Evolutionary conservation across 2,797 vertebrate species (phyloP).

Genomic region (Arremon brunneinucha): DNA sequence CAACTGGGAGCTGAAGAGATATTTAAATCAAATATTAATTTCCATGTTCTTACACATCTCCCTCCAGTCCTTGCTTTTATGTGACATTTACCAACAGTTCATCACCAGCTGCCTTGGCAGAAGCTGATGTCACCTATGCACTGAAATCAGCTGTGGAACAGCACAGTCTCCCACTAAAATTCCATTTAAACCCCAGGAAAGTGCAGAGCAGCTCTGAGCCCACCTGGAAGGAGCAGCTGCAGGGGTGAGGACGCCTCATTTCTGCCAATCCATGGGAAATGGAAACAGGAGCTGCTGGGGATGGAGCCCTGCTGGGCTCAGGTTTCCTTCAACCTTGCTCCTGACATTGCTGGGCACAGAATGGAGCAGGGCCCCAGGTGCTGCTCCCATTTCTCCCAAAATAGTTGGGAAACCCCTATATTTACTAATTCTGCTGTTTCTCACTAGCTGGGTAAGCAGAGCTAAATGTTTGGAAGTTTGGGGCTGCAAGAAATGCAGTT

Average conservation of each 20-base stretch:
- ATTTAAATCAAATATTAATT: slow-evolving; percentile 1
- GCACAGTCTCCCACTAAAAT: not conserved
- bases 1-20: not conserved
- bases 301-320: not conserved
- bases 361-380: rapidly evolving
- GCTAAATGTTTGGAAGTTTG: not conserved
- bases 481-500: not conserved
- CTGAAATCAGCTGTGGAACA: not conserved
- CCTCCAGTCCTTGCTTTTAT: not conserved
- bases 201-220: not conserved
- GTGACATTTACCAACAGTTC: not conserved
- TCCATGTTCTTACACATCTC: not conserved
- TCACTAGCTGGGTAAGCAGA: not conserved
- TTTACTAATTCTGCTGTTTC: not conserved
- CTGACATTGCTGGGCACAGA: not conserved
- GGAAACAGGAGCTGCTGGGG: not conserved
- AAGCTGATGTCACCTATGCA: not conserved
- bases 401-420: not conserved
- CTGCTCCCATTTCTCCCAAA: not conserved
- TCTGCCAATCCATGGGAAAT: not conserved
- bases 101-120: not conserved
- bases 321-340: slow-evolving; percentile 16
- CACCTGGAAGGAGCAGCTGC: not conserved
- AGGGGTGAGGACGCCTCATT: not conserved
- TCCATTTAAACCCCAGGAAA: not conserved